Evolutionary conservation across 1,140 invertebrate species (phyloP).

Genomic region (Aphelenchoides besseyi): DNA sequence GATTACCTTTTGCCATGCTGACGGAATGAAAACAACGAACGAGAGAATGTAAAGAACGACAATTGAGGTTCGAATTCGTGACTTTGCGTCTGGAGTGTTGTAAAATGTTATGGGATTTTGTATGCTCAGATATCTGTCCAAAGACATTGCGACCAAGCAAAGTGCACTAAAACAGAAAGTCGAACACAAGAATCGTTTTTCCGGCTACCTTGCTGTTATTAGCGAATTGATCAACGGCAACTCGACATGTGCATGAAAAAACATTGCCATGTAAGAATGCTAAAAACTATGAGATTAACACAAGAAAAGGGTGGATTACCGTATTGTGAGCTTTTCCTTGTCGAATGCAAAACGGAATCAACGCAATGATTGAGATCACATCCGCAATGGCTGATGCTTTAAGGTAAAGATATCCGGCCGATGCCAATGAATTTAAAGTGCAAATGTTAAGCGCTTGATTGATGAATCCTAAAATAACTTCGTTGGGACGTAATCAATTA

Average conservation of each 20-base stretch:
- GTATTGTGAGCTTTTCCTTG: conserved; percentile 46
- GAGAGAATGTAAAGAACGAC: conserved; percentile 39
- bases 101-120: conserved; percentile 50
- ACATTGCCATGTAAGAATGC: conserved; percentile 43
- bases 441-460: conserved; percentile 55
- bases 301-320: no score
- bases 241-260: conserved; percentile 57
- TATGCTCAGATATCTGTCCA: conserved; percentile 53
- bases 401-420: conserved; percentile 52
- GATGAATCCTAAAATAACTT: conserved; percentile 46
- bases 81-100: conserved; percentile 39
- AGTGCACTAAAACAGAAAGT: no score
- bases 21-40: conserved; percentile 49
- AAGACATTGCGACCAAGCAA: conserved; percentile 57
- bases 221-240: conserved; percentile 53
- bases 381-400: conserved; percentile 56
- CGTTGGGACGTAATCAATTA: not conserved
- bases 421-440: conserved; percentile 39
- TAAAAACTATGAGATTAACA: no score
- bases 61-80: conserved; percentile 36
- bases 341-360: conserved; percentile 52
- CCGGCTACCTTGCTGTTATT: conserved; percentile 57
- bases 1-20: conserved; percentile 37
- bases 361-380: conserved; percentile 50
- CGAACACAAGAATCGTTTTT: no score